A percentile compares a stretch with the other conserved stretches of the same genome.
These are phyloP conservation scores for Cantharis rufa DNA, from an alignment of 2,888 invertebrate species.

Conservation along the genomic window DNA sequence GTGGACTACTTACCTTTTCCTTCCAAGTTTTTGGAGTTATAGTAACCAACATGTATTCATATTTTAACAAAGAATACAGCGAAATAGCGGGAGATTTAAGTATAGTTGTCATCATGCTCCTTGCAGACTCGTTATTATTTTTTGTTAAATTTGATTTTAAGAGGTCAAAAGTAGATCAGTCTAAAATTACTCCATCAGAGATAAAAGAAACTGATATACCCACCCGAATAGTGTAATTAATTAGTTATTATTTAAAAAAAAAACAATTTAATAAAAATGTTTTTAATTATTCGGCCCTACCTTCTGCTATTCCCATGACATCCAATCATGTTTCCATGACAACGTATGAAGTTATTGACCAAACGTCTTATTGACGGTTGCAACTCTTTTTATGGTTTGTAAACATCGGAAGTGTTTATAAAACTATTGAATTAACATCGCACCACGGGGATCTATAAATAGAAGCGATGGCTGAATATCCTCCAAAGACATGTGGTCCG, in stretches of 20 bases:
- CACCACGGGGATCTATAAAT: neutral
- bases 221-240: neutral
- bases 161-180: neutral
- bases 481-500: conserved; percentile 43
- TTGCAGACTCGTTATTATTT: neutral
- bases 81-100: neutral
- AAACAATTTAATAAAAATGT: neutral
- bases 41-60: neutral
- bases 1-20: neutral
- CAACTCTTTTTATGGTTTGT: neutral
- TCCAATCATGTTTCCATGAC: neutral
- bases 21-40: neutral
- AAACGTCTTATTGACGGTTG: neutral
- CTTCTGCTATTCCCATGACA: neutral
- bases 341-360: neutral
- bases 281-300: neutral
- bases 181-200: neutral
- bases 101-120: neutral
- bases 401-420: neutral
- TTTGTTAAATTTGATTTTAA: neutral
- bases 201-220: neutral
- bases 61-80: neutral
- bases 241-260: too few species aligned
- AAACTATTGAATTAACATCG: conserved; percentile 21
- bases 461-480: conserved; percentile 46